Percentiles rank a stretch among this genome's conserved stretches.
phyloP scores from a whole-genome alignment of 2,888 invertebrate species.

The Crematogaster levior region DNA sequence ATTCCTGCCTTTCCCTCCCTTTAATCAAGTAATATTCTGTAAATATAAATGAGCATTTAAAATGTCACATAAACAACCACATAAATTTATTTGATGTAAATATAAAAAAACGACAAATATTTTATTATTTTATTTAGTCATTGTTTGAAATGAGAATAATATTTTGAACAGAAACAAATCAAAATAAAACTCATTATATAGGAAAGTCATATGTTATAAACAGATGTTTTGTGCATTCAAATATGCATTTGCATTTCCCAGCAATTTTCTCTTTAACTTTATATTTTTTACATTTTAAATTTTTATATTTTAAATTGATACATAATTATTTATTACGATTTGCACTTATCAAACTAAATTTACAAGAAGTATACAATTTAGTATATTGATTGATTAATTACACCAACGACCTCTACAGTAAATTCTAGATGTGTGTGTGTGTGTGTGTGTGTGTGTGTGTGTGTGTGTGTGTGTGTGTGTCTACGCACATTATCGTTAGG shows the following conservation, averaged over 20 bases:
- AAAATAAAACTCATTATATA: not conserved
- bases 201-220: not conserved
- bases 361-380: not conserved
- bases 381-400: not conserved
- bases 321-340: conserved; percentile 10
- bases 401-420: not conserved
- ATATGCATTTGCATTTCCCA: not conserved
- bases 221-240: not conserved
- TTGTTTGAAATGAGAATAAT: not conserved
- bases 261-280: conserved; percentile 11
- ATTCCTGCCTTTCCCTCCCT: not conserved
- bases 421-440: not conserved
- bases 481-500: not conserved
- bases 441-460: too few species aligned
- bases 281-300: too few species aligned
- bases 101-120: not conserved
- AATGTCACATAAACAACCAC: not conserved
- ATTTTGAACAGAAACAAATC: not conserved
- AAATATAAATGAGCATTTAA: not conserved
- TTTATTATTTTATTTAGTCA: not conserved
- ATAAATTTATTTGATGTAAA: not conserved
- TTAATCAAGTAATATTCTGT: not conserved
- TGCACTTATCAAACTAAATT: conserved; percentile 1
- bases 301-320: too few species aligned
- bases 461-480: not conserved